Conservation (phyloP, 1,140 invertebrate genomes). For the Drosophila kurseongensis region DNA sequence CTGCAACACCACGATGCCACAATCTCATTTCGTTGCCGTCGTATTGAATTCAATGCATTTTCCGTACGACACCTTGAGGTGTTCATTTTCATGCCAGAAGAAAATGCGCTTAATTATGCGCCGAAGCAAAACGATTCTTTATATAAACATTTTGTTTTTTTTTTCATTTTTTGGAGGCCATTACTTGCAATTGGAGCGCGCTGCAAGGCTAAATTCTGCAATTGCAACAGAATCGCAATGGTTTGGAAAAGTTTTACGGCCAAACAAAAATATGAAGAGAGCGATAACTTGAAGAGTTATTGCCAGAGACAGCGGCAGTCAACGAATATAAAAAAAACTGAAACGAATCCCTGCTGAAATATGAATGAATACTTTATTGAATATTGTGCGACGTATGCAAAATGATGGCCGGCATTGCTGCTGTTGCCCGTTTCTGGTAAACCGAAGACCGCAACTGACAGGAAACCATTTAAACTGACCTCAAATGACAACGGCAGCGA, state of each 20-base stretch:
- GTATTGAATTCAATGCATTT: slow-evolving; percentile 77
- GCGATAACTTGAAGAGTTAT: slow-evolving; percentile 56
- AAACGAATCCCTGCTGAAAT: slow-evolving; percentile 53
- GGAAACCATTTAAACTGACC: slow-evolving; percentile 82
- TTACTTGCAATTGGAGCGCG: slow-evolving; percentile 72
- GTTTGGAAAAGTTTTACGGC: slow-evolving; percentile 32
- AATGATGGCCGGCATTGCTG: slow-evolving; percentile 51
- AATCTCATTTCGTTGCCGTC: slow-evolving; percentile 52
- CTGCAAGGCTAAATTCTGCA: slow-evolving; percentile 57
- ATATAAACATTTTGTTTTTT: slow-evolving; percentile 3
- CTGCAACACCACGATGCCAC: slow-evolving; percentile 43
- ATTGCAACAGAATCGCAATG: slow-evolving; percentile 49
- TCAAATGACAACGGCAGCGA: slow-evolving; percentile 77
- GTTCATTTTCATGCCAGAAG: slow-evolving; percentile 81
- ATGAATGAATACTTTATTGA: slow-evolving; percentile 81
- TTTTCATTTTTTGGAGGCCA: slow-evolving; percentile 56
- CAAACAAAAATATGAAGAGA: slow-evolving; percentile 31
- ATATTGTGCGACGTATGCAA: slow-evolving; percentile 71
- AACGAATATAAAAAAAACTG: slow-evolving; percentile 3
- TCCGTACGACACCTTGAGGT: slow-evolving; percentile 72
- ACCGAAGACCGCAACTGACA: slow-evolving; percentile 78
- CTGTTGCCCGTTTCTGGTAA: slow-evolving; percentile 56
- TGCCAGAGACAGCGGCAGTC: slow-evolving; percentile 24
- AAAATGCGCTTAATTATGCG: slow-evolving; percentile 81
- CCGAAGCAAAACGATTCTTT: slow-evolving; percentile 56